These are phyloP conservation scores for Mycteria americana DNA, from an alignment of 2,797 vertebrate genomes.

Conservation along the genomic window DNA sequence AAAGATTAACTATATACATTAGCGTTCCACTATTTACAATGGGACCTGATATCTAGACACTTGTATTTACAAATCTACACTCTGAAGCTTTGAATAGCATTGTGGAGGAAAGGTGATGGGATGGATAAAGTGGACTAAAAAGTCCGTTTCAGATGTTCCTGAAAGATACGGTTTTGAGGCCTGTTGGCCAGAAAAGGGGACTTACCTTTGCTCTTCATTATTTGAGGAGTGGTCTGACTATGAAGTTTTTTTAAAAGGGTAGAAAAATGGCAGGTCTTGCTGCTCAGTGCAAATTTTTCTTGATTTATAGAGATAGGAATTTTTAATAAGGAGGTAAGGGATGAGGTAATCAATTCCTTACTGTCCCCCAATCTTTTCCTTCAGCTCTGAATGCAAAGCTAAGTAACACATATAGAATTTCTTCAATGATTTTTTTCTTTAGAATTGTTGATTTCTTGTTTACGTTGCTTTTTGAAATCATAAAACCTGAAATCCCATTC, in stretches of 20 bases:
- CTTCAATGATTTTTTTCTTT: neutral
- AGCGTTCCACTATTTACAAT: neutral
- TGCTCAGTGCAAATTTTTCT: neutral
- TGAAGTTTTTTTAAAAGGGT: neutral
- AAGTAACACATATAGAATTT: neutral
- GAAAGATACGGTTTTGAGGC: too few species aligned
- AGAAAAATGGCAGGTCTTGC: neutral
- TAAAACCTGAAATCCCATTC: neutral
- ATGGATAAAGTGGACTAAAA: neutral
- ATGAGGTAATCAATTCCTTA: neutral
- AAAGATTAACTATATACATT: neutral
- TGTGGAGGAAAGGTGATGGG: neutral
- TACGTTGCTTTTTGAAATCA: neutral
- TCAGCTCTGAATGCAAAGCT: neutral
- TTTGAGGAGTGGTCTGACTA: neutral
- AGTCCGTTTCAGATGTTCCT: neutral
- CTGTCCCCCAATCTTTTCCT: neutral
- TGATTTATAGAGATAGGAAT: neutral
- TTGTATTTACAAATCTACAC: neutral
- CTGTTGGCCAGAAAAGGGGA: too few species aligned
- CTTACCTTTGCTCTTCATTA: too few species aligned
- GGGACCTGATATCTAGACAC: neutral
- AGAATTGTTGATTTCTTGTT: neutral
- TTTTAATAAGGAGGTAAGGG: neutral
- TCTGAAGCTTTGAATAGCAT: neutral